Evolutionary conservation across 2,888 invertebrate genomes (phyloP).

Genomic region (Apomyelois bistriatella): DNA sequence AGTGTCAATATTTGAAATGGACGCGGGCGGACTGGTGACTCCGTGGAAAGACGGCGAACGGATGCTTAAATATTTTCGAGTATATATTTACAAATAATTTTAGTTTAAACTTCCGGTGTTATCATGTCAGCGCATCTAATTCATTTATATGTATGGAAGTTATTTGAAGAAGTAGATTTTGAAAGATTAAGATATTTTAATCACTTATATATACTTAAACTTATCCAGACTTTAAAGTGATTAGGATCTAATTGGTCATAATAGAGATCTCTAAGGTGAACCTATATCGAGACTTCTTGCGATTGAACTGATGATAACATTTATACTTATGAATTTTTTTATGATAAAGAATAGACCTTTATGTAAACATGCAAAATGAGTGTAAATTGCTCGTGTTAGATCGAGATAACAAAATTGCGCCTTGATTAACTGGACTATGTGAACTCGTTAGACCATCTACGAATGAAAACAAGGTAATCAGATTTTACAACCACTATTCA

Average conservation of each 20-base stretch:
- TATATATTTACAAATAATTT: slow-evolving; percentile 1
- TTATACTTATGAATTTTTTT: neutral
- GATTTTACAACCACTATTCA: too few species aligned
- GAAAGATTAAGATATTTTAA: too few species aligned
- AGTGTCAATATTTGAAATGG: slow-evolving; percentile 3
- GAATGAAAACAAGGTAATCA: too few species aligned
- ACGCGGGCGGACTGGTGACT: neutral
- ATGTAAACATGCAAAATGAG: neutral
- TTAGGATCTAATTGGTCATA: too few species aligned
- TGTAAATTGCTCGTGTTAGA: neutral
- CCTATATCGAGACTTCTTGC: too few species aligned
- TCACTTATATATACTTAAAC: too few species aligned
- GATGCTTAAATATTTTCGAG: neutral
- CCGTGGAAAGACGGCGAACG: neutral
- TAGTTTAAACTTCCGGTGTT: neutral
- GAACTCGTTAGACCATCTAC: neutral
- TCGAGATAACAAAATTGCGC: neutral
- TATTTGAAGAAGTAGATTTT: too few species aligned
- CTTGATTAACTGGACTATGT: slow-evolving; percentile 1
- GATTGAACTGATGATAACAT: too few species aligned
- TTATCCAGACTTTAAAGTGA: too few species aligned
- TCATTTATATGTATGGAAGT: neutral
- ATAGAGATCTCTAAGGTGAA: too few species aligned
- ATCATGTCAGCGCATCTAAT: neutral
- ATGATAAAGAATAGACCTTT: neutral